Conservation (phyloP, 1,140 invertebrate species). For the Trinorchestia longiramus region DNA sequence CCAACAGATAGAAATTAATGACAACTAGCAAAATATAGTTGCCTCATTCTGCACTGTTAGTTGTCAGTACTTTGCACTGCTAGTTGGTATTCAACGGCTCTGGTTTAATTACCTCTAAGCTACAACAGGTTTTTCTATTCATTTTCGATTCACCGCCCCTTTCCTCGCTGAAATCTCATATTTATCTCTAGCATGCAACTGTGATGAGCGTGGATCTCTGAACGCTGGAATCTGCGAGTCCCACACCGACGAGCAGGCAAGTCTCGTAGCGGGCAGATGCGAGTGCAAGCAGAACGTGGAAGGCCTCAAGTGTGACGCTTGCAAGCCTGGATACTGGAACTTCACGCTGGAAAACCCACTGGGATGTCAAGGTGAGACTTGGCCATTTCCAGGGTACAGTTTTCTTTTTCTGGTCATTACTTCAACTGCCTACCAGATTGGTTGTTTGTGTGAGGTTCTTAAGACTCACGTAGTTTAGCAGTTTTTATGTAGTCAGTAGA, state of each 20-base stretch:
- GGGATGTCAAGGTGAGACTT: slow-evolving; percentile 82
- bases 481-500: too few species aligned
- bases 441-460: too few species aligned
- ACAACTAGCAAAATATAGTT: too few species aligned
- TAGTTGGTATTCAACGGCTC: too few species aligned
- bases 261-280: slow-evolving; percentile 83
- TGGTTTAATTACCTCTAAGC: too few species aligned
- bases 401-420: too few species aligned
- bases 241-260: slow-evolving; percentile 79
- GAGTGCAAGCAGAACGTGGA: slow-evolving; percentile 87
- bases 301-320: slow-evolving; percentile 83
- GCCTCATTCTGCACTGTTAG: too few species aligned
- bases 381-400: neutral
- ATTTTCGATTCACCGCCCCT: neutral
- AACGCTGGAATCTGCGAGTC: slow-evolving; percentile 91
- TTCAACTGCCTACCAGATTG: too few species aligned
- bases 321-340: slow-evolving; percentile 92
- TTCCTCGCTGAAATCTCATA: neutral
- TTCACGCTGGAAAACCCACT: slow-evolving; percentile 82
- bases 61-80: too few species aligned
- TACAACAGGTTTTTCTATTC: too few species aligned
- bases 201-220: slow-evolving; percentile 82
- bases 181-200: slow-evolving; percentile 78
- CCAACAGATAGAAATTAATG: too few species aligned
- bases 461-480: too few species aligned